Conservation (phyloP, 2,888 invertebrate genomes). For the Sisyra terminalis region DNA sequence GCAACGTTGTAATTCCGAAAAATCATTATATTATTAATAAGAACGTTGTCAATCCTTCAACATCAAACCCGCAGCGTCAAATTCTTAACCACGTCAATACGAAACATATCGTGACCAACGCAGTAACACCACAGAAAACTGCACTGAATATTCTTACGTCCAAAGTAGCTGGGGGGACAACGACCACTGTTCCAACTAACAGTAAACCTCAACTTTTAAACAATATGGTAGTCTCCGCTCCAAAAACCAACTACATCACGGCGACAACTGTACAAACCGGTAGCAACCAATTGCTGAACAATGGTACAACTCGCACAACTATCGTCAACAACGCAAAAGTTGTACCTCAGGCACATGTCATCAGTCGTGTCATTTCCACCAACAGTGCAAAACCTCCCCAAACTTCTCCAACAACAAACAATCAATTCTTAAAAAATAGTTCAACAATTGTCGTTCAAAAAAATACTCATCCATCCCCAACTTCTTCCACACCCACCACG, state of each 20-base stretch:
- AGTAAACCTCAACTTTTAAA: constrained; percentile 5
- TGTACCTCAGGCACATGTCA: constrained; percentile 15
- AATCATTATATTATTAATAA: constrained; percentile 6
- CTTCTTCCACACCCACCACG: constrained; percentile 20
- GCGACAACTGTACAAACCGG: constrained; percentile 2
- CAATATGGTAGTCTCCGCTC: not conserved
- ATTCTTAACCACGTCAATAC: not conserved
- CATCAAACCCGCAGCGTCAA: constrained; percentile 2
- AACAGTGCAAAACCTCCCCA: constrained; percentile 21
- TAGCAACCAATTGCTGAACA: not conserved
- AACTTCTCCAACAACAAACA: too few species aligned
- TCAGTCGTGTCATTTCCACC: constrained; percentile 13
- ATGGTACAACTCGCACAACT: not conserved
- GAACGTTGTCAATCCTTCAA: constrained; percentile 16
- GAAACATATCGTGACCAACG: constrained; percentile 7
- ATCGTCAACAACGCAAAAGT: constrained; percentile 13
- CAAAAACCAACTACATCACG: constrained; percentile 1
- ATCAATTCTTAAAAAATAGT: constrained; percentile 7
- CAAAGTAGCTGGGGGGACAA: not conserved
- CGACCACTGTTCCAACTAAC: not conserved
- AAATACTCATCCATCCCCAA: constrained; percentile 21
- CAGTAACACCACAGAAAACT: not conserved
- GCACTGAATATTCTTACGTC: not conserved
- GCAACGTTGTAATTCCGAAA: constrained; percentile 21
- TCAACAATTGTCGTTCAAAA: constrained; percentile 17